Conservation (phyloP, 2,888 invertebrate species). For the Sarcophaga carnaria region DNA sequence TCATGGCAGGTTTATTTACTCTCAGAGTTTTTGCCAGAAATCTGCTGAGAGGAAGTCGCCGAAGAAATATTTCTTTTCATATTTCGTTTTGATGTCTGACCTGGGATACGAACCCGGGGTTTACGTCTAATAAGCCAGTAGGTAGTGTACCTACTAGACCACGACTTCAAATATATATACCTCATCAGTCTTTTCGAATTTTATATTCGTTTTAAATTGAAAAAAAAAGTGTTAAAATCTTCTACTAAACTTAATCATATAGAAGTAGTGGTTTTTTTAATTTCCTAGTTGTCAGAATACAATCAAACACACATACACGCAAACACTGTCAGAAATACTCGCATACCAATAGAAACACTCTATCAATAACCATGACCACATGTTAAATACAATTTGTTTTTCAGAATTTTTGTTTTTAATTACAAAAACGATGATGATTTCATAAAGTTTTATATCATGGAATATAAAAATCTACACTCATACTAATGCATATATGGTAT, state of each 20-base stretch:
- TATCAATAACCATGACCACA: conserved; percentile 51
- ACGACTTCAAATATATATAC: too few relatives aligned
- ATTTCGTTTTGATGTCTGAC: too few relatives aligned
- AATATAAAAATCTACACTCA: neutral
- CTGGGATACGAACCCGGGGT: too few relatives aligned
- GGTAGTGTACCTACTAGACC: too few relatives aligned
- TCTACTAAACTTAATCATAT: conserved; percentile 22
- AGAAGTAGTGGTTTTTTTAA: conserved; percentile 13
- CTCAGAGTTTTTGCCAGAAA: too few relatives aligned
- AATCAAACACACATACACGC: neutral
- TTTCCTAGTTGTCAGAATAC: neutral
- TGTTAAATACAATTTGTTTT: conserved; percentile 28
- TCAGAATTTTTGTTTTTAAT: conserved; percentile 37
- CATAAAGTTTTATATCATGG: conserved; percentile 32
- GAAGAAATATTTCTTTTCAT: too few relatives aligned
- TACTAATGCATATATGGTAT: too few relatives aligned
- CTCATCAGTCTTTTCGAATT: neutral
- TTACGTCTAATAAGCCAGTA: too few relatives aligned
- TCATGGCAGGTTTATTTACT: too few relatives aligned
- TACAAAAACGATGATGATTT: conserved; percentile 59
- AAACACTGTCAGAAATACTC: too few relatives aligned
- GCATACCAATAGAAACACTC: conserved; percentile 1
- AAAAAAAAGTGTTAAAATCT: conserved; percentile 23
- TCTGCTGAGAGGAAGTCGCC: too few relatives aligned
- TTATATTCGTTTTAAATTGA: neutral